Base-by-base conservation (phyloP, 2,113 vertebrate genomes). In the Aleadryas rufinucha region DNA sequence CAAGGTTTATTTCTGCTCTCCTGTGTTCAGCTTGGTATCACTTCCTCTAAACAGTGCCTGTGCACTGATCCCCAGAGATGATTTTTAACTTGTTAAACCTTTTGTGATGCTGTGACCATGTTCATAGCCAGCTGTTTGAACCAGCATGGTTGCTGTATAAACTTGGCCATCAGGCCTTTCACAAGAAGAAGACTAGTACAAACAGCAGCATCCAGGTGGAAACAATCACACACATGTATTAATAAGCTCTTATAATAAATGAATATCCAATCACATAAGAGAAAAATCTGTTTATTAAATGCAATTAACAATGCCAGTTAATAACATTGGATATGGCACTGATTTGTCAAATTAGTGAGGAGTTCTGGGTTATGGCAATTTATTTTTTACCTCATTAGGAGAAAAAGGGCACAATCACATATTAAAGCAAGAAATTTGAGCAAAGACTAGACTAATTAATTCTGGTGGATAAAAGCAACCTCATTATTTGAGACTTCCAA, bases 231-330 rank as follows among this genome's bases (percentile, higher is more conserved):
- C 44, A 10, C 19, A 6, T 20, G 2, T 6, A 16, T 31, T 49
- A 74, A n/a, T 27, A 30, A 79, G 7, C 8, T 57, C 13, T 60
- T 72, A 13, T 0, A 72, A 76, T 49, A 59, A 47, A 76, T 49
- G 56, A 47, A 83, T 13, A 56, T 12, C 12, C 15, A 75, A 33
- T 57, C 54, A 59, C 1, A 1, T 84, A 72, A 75, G 39, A 83
- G 44, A 77, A 59, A 63, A 84, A 68, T 84, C 11, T 12, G 4
- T 97, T 97, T 95, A 96, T 94, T 91, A 88, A 90, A 52, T 80
- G 47, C 31, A 79, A 9, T 80, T 80, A 91, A 70, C 57, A 86
- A 35, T 66, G 26, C 8, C 47, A 70, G 16, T 27, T 59, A 56
- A 10, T 74, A 42, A 77, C 59, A 54, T 6, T 42, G 70, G 42